Evolutionary conservation across 2,797 vertebrate species (phyloP), one percentile per base, ranked within the genome.

Genomic region (Pelodytes ibericus): DNA sequence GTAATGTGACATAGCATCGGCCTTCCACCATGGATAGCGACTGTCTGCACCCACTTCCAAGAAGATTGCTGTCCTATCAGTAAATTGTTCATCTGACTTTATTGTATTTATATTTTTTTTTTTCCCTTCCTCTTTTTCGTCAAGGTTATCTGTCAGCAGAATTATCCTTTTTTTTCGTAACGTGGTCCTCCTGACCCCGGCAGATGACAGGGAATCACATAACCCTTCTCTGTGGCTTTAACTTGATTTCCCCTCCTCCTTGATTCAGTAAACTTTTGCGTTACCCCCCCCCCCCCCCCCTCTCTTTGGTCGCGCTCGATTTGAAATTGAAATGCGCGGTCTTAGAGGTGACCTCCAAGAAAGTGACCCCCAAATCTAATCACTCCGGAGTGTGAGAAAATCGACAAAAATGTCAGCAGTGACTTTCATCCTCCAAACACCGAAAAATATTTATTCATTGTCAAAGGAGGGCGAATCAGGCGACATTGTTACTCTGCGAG

Each of bases 301-400:
- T 89, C 78, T 74, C 56, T 86, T 87, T 87, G 83, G 84, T 84
- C 86, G 78, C 29, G 71, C 80, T 76, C 75, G 61, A 90, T 92
- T 89, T 92, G 86, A 90, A 91, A 91, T 90, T 91, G 86, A 90
- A 89, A 92, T 89, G 64, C 81, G 73, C 83, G 86, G 80, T 90
- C 85, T 88, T 79, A 79, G 73, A 77, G 83, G 82, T 89, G 91
- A 90, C 91, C 90, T 90, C 82, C 85, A 76, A 85, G 82, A 85
- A 86, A 79, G 84, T 87, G 89, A 91, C 89, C 90, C 87, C 85
- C 86, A 90, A 91, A 90, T 91, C 85, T 90, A 90, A 92, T 92
- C 88, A 91, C 87, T 87, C 72, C 71, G 75, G 60, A 72, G 80
- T 62, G 81, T 86, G 83, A 81, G 86, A 89, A 91, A 91, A 93